These are phyloP conservation scores for Tenthredo notha DNA, from an alignment of 2,888 invertebrate genomes.

Conservation along the genomic window DNA sequence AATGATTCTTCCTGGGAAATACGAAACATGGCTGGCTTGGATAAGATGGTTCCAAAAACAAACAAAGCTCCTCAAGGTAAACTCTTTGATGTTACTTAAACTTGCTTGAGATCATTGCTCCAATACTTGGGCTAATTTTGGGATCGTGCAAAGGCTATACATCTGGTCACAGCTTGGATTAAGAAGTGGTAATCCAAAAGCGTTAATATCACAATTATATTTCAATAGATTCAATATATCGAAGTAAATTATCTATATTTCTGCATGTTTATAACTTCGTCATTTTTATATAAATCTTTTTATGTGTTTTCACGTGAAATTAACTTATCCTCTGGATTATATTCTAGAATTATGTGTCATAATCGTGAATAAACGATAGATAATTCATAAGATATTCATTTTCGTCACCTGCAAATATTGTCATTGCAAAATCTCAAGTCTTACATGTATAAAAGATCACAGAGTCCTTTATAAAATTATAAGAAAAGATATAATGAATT, in stretches of 20 bases:
- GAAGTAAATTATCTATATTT: neutral
- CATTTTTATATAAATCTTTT: neutral
- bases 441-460: neutral
- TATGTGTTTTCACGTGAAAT: neutral
- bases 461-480: neutral
- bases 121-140: neutral
- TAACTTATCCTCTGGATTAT: neutral
- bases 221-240: neutral
- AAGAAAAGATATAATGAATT: neutral
- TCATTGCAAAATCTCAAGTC: neutral
- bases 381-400: neutral
- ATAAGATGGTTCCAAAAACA: conserved; percentile 79
- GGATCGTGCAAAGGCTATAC: neutral
- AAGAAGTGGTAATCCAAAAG: neutral
- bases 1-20: conserved; percentile 76
- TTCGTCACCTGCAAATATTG: neutral
- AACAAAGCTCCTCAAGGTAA: conserved; percentile 65
- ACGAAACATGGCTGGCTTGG: conserved; percentile 83
- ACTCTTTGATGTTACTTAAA: conserved; percentile 18
- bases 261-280: neutral
- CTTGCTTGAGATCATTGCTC: neutral
- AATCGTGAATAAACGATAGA: neutral
- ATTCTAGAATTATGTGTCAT: neutral
- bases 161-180: neutral
- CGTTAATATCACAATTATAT: neutral